These are phyloP conservation scores for Sitta carolinensis DNA, from an alignment of 2,797 vertebrate genomes.

Conservation along the genomic window DNA sequence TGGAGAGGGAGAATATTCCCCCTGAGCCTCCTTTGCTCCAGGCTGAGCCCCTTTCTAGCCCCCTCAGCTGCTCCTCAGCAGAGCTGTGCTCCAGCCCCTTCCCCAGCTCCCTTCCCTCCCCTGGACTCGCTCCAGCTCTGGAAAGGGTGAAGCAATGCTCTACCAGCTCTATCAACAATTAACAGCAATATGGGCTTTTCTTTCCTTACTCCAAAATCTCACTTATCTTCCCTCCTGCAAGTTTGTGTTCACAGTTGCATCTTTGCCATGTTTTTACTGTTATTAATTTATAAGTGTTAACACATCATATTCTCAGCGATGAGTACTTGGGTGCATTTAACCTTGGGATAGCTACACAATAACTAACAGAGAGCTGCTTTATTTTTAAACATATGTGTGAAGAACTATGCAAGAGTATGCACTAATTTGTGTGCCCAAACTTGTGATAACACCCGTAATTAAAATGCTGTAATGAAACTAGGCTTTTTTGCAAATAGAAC, in stretches of 20 bases:
- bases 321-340: not conserved
- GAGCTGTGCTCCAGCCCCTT: not conserved
- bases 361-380: not conserved
- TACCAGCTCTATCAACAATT: not conserved
- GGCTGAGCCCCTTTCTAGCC: not conserved
- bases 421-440: not conserved
- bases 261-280: not conserved
- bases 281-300: not conserved
- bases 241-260: not conserved
- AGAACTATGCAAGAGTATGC: rapidly evolving
- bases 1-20: rapidly evolving
- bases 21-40: not conserved
- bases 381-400: not conserved
- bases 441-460: not conserved
- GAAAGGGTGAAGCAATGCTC: not conserved
- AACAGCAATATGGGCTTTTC: not conserved
- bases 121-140: not conserved
- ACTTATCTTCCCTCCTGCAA: not conserved
- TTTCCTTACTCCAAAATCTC: not conserved
- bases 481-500: not conserved
- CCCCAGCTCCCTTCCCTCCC: not conserved
- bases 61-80: not conserved
- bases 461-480: not conserved
- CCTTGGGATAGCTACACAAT: not conserved
- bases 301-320: not conserved